phyloP scores from a whole-genome alignment of 2,797 vertebrate species.

The Typhlichthys eigenmanni region DNA sequence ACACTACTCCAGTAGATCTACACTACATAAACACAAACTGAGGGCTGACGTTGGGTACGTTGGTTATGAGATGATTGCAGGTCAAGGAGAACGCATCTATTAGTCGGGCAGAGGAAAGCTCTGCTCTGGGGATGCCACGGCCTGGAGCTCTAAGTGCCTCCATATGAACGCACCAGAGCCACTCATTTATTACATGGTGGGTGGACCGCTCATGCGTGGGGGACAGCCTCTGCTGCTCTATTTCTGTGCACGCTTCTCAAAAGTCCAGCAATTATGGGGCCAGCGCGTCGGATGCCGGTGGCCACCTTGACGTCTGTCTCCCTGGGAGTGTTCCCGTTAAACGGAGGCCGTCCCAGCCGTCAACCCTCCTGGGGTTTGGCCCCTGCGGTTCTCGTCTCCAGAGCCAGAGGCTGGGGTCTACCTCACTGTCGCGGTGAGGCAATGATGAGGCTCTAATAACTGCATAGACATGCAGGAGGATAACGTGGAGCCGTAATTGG shows the following conservation, averaged over 20 bases:
- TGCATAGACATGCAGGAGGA: conserved; percentile 64
- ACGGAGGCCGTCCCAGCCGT: conserved; percentile 67
- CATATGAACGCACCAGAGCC: conserved; percentile 78
- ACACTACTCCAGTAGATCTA: conserved; percentile 17
- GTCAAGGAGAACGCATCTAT: conserved; percentile 71
- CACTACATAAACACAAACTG: conserved; percentile 66
- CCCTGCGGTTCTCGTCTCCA: conserved; percentile 65
- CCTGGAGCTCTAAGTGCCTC: conserved; percentile 74
- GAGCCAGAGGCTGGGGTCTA: conserved; percentile 69
- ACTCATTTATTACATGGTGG: conserved; percentile 82
- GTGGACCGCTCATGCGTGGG: conserved; percentile 71
- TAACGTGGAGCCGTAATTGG: conserved; percentile 69
- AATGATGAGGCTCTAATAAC: conserved; percentile 76
- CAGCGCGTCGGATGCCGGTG: conserved; percentile 70
- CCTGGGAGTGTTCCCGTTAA: conserved; percentile 74
- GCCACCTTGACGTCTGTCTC: conserved; percentile 83
- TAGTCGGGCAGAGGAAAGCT: conserved; percentile 73
- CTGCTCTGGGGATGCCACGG: conserved; percentile 67
- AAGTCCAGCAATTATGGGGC: conserved; percentile 83
- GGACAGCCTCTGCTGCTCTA: conserved; percentile 75
- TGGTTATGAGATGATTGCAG: conserved; percentile 71
- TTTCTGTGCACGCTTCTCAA: conserved; percentile 74
- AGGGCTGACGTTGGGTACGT: conserved; percentile 49
- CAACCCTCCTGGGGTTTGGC: conserved; percentile 70
- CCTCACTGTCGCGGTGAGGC: conserved; percentile 70